Percentiles rank a stretch among this genome's conserved stretches.
Conservation (phyloP, 2,888 invertebrate genomes). For the Drosophila ustulata region DNA sequence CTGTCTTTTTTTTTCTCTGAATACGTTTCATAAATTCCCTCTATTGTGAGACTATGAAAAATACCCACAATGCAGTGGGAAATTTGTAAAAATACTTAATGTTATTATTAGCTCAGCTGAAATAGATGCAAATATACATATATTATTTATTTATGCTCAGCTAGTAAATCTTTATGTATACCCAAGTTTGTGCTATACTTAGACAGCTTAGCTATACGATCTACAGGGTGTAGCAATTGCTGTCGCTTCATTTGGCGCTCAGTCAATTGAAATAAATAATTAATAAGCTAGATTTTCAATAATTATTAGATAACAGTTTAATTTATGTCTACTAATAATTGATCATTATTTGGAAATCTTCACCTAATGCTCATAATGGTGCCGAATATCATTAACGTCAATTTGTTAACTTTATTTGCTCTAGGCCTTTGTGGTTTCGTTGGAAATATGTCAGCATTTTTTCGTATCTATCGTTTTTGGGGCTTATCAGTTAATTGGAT, state of each 20-base stretch:
- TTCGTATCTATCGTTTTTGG: conserved; percentile 1
- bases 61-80: conserved; percentile 7
- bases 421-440: background rate
- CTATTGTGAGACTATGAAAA: background rate
- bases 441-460: conserved; percentile 4
- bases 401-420: conserved; percentile 6
- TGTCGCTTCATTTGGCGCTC: background rate
- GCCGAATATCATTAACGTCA: background rate
- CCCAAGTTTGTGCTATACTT: conserved; percentile 9
- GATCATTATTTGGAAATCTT: background rate
- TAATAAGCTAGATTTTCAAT: background rate
- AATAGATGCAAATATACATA: conserved; percentile 2
- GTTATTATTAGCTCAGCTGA: conserved; percentile 1
- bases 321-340: background rate
- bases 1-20: background rate
- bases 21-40: background rate
- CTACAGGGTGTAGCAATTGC: background rate
- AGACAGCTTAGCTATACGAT: background rate
- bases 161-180: conserved; percentile 9
- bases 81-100: background rate
- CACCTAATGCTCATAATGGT: background rate
- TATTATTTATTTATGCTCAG: conserved; percentile 9
- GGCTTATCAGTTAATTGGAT: conserved; percentile 28
- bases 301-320: conserved; percentile 1
- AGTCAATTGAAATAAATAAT: background rate